Conservation (phyloP, 2,113 vertebrate genomes). For the Papio anubis region DNA sequence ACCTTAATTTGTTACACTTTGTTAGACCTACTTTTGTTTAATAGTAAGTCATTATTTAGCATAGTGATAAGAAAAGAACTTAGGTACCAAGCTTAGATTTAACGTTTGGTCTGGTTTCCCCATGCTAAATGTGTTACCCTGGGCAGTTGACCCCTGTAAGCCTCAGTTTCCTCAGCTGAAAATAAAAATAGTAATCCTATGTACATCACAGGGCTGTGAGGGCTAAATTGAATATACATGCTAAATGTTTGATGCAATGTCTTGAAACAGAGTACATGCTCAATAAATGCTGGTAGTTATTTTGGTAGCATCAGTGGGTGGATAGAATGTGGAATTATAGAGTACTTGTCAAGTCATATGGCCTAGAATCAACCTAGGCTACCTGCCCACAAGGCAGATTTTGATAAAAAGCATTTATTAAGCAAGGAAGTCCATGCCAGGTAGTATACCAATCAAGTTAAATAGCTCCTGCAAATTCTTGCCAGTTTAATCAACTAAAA, state of each 20-base stretch:
- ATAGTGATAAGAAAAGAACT: background rate
- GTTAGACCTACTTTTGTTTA: background rate
- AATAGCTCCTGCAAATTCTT: slow-evolving; percentile 55
- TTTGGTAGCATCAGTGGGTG: background rate
- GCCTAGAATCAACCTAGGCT: background rate
- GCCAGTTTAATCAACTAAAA: slow-evolving; percentile 72
- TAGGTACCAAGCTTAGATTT: background rate
- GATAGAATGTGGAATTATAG: background rate
- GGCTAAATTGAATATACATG: background rate
- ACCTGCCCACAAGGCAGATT: background rate
- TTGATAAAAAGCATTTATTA: slow-evolving; percentile 45
- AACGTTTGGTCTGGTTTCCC: background rate
- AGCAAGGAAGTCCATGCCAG: slow-evolving; percentile 35
- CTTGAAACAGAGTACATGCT: slow-evolving; percentile 22
- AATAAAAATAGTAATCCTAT: background rate
- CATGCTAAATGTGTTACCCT: background rate
- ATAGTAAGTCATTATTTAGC: background rate
- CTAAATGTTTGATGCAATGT: background rate
- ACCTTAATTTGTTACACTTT: background rate
- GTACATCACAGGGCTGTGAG: background rate
- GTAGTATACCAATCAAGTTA: slow-evolving; percentile 60
- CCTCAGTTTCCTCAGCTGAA: slow-evolving; percentile 30
- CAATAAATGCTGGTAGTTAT: background rate
- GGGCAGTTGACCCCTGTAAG: background rate
- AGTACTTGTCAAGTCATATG: background rate